Evolutionary conservation across 1,140 invertebrate genomes (phyloP).

Genomic region (Pseudomyrmex dendroicus): DNA sequence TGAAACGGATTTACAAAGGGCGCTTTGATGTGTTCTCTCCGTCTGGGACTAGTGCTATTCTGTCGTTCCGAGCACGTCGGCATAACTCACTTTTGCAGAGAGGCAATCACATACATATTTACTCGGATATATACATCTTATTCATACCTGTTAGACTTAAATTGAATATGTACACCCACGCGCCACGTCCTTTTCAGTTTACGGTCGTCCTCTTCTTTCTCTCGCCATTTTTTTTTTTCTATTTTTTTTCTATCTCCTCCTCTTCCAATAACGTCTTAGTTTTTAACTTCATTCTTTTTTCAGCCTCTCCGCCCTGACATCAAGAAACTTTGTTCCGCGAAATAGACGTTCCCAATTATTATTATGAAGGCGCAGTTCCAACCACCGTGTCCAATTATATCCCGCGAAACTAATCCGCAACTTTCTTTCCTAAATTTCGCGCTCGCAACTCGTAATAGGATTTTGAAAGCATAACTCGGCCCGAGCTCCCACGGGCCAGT

Average conservation of each 20-base stretch:
- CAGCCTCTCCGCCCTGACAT: not conserved
- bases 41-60: slow-evolving; percentile 19
- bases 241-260: not conserved
- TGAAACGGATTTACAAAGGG: slow-evolving; percentile 46
- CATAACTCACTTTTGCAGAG: slow-evolving; percentile 59
- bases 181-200: slow-evolving; percentile 23
- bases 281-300: slow-evolving; percentile 27
- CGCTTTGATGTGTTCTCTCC: slow-evolving; percentile 62
- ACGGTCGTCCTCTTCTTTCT: not conserved
- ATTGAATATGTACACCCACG: slow-evolving; percentile 63
- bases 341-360: slow-evolving; percentile 73
- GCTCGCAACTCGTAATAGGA: slow-evolving; percentile 69
- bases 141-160: slow-evolving; percentile 66
- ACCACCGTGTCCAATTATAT: slow-evolving; percentile 70
- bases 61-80: slow-evolving; percentile 37
- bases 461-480: slow-evolving; percentile 69
- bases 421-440: slow-evolving; percentile 72
- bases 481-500: slow-evolving; percentile 37
- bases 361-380: slow-evolving; percentile 71
- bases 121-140: slow-evolving; percentile 63
- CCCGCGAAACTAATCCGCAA: slow-evolving; percentile 72
- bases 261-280: not conserved
- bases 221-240: not conserved
- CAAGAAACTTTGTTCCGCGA: slow-evolving; percentile 56
- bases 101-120: slow-evolving; percentile 61